A percentile compares a stretch with the other conserved stretches of the same genome.
Conservation (phyloP, 2,888 invertebrate genomes). For the Orthosia cruda region DNA sequence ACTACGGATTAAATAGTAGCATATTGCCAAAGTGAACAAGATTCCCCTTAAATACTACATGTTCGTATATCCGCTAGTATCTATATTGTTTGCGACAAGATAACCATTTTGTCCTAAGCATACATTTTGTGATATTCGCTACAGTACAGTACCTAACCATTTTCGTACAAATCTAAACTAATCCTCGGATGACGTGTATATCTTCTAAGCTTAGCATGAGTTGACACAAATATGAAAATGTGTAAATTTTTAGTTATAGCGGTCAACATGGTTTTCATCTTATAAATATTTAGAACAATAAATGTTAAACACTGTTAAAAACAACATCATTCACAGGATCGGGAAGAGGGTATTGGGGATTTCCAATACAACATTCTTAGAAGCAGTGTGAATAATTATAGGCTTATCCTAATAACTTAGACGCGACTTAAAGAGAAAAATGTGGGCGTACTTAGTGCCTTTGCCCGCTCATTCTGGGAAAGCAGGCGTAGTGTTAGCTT, state of each 20-base stretch:
- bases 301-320: no score
- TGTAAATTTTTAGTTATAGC: neutral
- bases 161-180: slow-evolving; percentile 22
- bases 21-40: slow-evolving; percentile 13
- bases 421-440: no score
- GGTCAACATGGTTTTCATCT: no score
- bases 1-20: neutral
- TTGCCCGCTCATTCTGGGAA: neutral
- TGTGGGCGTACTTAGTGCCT: no score
- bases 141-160: neutral
- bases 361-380: no score
- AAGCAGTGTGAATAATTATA: no score
- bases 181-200: slow-evolving; percentile 10
- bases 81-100: slow-evolving; percentile 15
- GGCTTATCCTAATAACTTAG: no score
- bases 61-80: neutral
- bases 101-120: slow-evolving; percentile 38
- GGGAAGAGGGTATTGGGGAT: neutral
- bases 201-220: slow-evolving; percentile 19
- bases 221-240: neutral
- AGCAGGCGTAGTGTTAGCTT: neutral
- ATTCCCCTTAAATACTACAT: neutral
- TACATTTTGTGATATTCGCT: slow-evolving; percentile 28
- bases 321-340: no score
- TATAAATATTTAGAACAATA: no score